Base-by-base conservation (phyloP, 2,888 invertebrate genomes). In the Clanis bilineata region DNA sequence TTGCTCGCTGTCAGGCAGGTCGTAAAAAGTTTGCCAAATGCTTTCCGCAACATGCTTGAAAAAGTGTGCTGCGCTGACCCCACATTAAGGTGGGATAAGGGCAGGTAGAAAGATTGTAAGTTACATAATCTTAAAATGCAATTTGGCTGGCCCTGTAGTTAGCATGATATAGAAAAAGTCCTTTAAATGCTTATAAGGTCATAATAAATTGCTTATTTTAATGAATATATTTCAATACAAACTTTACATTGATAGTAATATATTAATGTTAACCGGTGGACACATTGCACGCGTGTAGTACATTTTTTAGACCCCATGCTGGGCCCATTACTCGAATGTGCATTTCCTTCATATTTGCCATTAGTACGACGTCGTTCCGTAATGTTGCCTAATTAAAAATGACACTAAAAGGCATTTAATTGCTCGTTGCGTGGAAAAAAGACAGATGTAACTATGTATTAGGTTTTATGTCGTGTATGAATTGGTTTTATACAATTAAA, bases 361-460 rank as follows among this genome's bases (percentile, higher is more conserved):
- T 68, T 61, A 61, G 58, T 56, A 61, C 58, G 64, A 69, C 68
- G 70, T 68, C 70, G 67, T 69, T 63, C 25, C 58, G 47, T 39
- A 62, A 73, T 69, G 69, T 56, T 57, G 47, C 44, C 69, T 76
- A 76, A 79, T 80, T 79, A 79, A 72, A 74, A 67, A 65, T 65
- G 72, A 70, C 72, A 69, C 61, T 71, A 69, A 72, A 68, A 65
- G 63, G 64, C 60, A 63, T 51, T 72, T 78, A 78, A 80, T 76
- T 74, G 70, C 69, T 39, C 62, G 70, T 73, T 74, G 73, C 75
- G 66, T 57, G 62, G 21, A 23, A 36, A 60, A 64, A 58, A 63
- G 62, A 64, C 70, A 66, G 67, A 65, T 66, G 67, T 61, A 64
- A 68, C 66, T 64, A 51, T 47, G 39, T 23, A 25, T 47, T 28